phyloP scores from a whole-genome alignment of 2,113 vertebrate species.

The Ovis aries region ARS-UI_Ramb_v3.0 NC_056061.1:34061001-34061500 shows the following conservation, averaged over 20 bases:
- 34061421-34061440: no score
- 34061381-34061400: no score
- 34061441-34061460: background rate
- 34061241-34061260: background rate
- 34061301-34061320: background rate
- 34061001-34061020: no score
- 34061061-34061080: no score
- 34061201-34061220: accelerated
- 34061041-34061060: no score
- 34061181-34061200: background rate
- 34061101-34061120: background rate
- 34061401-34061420: no score
- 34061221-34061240: background rate
- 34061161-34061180: background rate
- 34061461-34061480: background rate
- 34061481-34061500: background rate
- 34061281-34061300: background rate
- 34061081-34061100: background rate
- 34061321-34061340: no score
- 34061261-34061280: background rate
- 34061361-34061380: no score
- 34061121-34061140: background rate
- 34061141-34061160: background rate
- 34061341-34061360: no score
- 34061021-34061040: no score